Base-by-base conservation (phyloP, 2,888 invertebrate genomes). In the Drosophila crucigera region DNA sequence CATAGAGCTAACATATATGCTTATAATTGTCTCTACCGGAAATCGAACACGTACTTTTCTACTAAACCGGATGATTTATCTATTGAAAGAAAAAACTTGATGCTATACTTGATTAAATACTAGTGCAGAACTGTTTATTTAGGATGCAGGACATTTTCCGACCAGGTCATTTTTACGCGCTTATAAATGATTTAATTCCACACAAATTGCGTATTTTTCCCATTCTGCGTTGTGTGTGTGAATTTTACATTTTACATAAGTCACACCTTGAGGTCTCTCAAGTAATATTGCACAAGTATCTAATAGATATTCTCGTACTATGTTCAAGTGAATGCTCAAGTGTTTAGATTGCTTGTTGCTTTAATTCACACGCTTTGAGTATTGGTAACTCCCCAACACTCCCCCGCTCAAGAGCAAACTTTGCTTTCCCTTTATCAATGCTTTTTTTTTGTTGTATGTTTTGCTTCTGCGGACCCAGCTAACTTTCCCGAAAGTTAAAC, bases 401-500 rank as follows among this genome's bases (percentile, higher is more conserved):
- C 6, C 6, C n/a, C 25, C 37, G 39, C 47, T 64, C 14, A 6
- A 35, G 54, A 25, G 67, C 33, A 68, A 73, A 68, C 53, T 74
- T 77, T 62, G 41, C 71, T 54, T 14, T 47, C 31, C 43, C 58
- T 58, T 53, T 49, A 39, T 33, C 37, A 71, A 53, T 30, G 39
- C n/a, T 35, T 63, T 50, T 58, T 58, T 49, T 33, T 58, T 39
- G 52, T 31, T 19, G 49, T 30, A 39, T 54, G 47, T 22, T 47
- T 11, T 37, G 14, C 53, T 58, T 53, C 55, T 54, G 16, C 14
- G 30, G 52, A 63, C 31, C 49, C 33, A 55, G 41, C 62, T 60
- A 77, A 69, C 59, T 76, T 78, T 66, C 30, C 37, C 65, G 61
- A 68, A 78, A 77, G 64, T 78, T 68, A 68, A 77, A 72, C 73